These are phyloP conservation scores for Psilopsiagon aymara DNA, from an alignment of 2,113 vertebrate species.

Conservation along the genomic window DNA sequence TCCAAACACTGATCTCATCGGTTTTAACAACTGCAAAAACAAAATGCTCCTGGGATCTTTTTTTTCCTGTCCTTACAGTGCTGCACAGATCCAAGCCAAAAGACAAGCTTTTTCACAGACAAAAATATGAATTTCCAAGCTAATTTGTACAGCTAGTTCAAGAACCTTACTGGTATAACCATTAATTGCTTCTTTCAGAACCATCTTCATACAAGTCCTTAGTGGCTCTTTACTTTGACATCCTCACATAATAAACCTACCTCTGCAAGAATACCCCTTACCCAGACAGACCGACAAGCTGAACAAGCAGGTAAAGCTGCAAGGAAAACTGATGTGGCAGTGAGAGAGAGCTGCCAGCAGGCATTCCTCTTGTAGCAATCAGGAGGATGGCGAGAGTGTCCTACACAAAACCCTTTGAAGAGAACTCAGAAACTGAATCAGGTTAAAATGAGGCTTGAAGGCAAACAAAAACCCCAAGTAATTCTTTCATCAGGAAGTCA, in stretches of 20 bases:
- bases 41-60: slow-evolving; percentile 12
- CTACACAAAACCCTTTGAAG: not conserved
- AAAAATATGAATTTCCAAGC: not conserved
- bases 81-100: not conserved
- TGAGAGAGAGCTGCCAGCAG: not conserved
- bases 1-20: slow-evolving; percentile 36
- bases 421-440: not conserved
- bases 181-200: not conserved
- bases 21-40: slow-evolving; percentile 27
- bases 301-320: not conserved
- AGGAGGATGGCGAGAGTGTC: not conserved
- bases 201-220: not conserved
- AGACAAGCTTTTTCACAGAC: not conserved
- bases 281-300: not conserved
- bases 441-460: not conserved
- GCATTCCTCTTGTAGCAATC: not conserved
- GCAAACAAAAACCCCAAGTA: not conserved
- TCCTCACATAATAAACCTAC: not conserved
- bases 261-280: not conserved
- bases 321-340: not conserved
- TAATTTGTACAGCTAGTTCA: not conserved
- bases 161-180: not conserved
- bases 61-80: not conserved
- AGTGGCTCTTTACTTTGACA: not conserved
- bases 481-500: not conserved